A percentile compares a stretch with the other conserved stretches of the same genome.
phyloP scores from a whole-genome alignment of 2,113 vertebrate genomes.

The Nannobrachium achirus region DNA sequence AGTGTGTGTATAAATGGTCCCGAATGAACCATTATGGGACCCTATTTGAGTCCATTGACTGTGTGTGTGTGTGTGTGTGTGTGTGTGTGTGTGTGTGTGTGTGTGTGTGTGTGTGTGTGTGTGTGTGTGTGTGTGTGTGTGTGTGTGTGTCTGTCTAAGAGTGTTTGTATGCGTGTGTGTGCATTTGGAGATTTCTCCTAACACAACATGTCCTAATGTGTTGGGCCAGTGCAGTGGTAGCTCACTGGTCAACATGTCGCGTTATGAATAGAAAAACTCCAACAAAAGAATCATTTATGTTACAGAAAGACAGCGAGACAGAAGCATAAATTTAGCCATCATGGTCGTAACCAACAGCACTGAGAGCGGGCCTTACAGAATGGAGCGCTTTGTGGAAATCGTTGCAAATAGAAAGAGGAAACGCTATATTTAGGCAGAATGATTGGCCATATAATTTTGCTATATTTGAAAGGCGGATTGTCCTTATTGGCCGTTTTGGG shows the following conservation, averaged over 20 bases:
- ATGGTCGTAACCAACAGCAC: neutral
- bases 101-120: too few species aligned
- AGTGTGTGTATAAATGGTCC: too few species aligned
- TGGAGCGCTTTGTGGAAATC: slow-evolving; percentile 60
- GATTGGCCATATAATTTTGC: slow-evolving; percentile 17
- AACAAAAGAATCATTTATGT: slow-evolving; percentile 48
- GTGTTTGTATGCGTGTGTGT: too few species aligned
- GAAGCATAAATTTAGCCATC: slow-evolving; percentile 30
- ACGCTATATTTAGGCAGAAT: slow-evolving; percentile 58
- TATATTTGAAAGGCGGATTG: slow-evolving; percentile 36
- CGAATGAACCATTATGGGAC: too few species aligned
- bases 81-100: too few species aligned
- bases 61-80: neutral
- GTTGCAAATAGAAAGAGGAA: slow-evolving; percentile 49
- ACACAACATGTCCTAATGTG: too few species aligned
- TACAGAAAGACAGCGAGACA: slow-evolving; percentile 23
- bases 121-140: too few species aligned
- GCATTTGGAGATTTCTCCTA: too few species aligned
- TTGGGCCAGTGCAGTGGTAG: too few species aligned
- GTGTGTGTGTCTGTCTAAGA: too few species aligned
- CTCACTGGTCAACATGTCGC: too few species aligned
- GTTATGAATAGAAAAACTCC: neutral
- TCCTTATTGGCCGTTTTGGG: slow-evolving; percentile 34
- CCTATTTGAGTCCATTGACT: too few species aligned
- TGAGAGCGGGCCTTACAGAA: slow-evolving; percentile 24